A percentile compares a stretch with the other conserved stretches of the same genome.
phyloP scores from a whole-genome alignment of 2,888 invertebrate genomes.

The Crocallis elinguaria region DNA sequence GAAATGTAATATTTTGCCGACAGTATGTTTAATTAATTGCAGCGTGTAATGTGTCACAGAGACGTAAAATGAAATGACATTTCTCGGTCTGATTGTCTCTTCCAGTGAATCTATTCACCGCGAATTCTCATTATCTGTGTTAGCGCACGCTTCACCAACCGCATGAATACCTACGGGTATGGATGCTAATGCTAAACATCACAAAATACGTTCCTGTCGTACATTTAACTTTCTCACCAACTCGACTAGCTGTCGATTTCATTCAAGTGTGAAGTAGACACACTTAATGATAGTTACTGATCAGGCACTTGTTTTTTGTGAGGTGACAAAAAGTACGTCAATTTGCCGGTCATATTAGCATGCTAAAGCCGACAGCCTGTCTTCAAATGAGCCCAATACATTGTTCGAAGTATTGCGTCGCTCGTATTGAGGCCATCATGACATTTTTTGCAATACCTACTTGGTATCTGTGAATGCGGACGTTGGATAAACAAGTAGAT shows the following conservation, averaged over 20 bases:
- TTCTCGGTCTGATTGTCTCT: slow-evolving; percentile 25
- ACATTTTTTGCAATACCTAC: slow-evolving; percentile 6
- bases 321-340: slow-evolving; percentile 16
- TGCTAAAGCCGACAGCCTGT: neutral
- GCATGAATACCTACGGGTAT: slow-evolving; percentile 37
- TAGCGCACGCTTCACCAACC: slow-evolving; percentile 29
- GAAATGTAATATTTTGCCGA: too few species aligned
- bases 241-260: slow-evolving; percentile 38
- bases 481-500: neutral
- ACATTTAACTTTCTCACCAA: slow-evolving; percentile 52
- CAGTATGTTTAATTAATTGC: neutral
- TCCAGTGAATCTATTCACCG: slow-evolving; percentile 9
- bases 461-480: neutral
- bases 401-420: neutral
- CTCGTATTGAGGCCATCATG: slow-evolving; percentile 13
- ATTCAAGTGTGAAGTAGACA: slow-evolving; percentile 32
- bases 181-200: slow-evolving; percentile 34
- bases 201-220: slow-evolving; percentile 37
- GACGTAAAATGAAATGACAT: slow-evolving; percentile 24
- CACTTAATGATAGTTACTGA: slow-evolving; percentile 19
- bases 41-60: slow-evolving; percentile 28
- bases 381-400: neutral
- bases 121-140: slow-evolving; percentile 12
- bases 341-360: slow-evolving; percentile 7
- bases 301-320: slow-evolving; percentile 22